These are phyloP conservation scores for human DNA, from an alignment of 2,113 vertebrate genomes.

Conservation along the genomic window GRCh38 chr9:15828001-15828500, in stretches of 20 bases:
- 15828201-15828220: neutral
- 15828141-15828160: neutral
- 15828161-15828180: neutral
- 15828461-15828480: neutral
- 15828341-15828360: neutral
- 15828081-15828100: neutral
- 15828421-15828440: neutral
- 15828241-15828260: neutral
- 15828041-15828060: slow-evolving; percentile 9
- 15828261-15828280: neutral
- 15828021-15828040: neutral
- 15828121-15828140: neutral
- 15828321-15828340: neutral
- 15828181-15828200: neutral
- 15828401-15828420: neutral
- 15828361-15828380: neutral
- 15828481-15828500: neutral
- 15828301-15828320: neutral
- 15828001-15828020: neutral
- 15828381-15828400: neutral
- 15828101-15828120: neutral
- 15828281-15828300: neutral
- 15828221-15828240: neutral
- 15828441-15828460: slow-evolving; percentile 12
- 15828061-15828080: neutral